Percentiles rank a stretch among this genome's conserved stretches.
Conservation (phyloP, 2,888 invertebrate genomes). For the Xestia c-nigrum region DNA sequence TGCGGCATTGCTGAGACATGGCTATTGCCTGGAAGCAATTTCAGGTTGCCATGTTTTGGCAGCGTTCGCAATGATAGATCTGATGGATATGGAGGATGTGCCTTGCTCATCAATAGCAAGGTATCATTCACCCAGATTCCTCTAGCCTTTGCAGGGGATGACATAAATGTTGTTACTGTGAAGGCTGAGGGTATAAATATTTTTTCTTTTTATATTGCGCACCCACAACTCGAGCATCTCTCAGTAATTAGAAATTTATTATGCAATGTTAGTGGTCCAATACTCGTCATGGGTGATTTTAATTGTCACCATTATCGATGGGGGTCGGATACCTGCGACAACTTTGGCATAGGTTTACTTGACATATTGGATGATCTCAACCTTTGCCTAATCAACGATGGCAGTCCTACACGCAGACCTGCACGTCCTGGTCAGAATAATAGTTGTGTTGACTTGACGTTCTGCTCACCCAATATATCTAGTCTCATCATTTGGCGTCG, state of each 20-base stretch:
- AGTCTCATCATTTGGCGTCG: neutral
- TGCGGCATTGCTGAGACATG: no score
- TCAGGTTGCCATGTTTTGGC: no score
- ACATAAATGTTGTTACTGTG: neutral
- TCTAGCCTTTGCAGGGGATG: neutral
- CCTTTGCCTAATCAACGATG: conserved; percentile 2
- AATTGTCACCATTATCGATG: neutral
- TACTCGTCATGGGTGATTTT: conserved; percentile 4
- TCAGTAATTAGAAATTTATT: neutral
- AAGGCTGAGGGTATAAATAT: neutral
- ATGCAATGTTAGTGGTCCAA: neutral
- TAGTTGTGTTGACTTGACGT: conserved; percentile 15
- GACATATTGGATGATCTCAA: conserved; percentile 10
- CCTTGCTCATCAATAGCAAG: no score
- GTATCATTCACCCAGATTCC: neutral
- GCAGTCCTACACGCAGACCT: conserved; percentile 6
- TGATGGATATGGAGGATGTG: no score
- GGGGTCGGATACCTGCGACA: neutral
- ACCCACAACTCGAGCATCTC: no score
- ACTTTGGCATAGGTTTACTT: neutral
- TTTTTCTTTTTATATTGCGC: no score
- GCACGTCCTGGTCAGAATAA: conserved; percentile 1
- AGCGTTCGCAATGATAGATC: no score
- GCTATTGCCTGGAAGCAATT: no score
- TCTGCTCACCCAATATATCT: neutral